These are phyloP conservation scores for Cyprinodon tularosa DNA, from an alignment of 2,113 vertebrate genomes.

Conservation along the genomic window DNA sequence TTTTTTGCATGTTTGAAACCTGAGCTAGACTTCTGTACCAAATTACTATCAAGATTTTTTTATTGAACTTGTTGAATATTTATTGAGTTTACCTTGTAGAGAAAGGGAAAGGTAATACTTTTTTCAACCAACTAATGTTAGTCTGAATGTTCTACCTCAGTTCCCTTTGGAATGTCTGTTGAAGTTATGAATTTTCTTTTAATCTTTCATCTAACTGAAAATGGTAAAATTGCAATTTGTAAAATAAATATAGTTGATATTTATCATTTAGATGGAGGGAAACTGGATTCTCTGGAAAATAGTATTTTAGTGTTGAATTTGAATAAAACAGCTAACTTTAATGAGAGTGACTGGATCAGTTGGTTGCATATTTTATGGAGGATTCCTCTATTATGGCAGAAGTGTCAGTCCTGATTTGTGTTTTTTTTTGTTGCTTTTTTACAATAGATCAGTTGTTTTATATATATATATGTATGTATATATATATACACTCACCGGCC, in stretches of 20 bases:
- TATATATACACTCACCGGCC: no score
- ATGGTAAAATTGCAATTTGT: no score
- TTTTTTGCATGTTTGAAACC: no score
- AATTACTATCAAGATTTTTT: no score
- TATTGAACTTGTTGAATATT: no score
- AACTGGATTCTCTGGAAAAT: neutral
- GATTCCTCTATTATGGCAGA: neutral
- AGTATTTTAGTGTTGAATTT: neutral
- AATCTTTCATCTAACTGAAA: neutral
- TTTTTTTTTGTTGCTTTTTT: neutral
- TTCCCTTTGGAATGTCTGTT: neutral
- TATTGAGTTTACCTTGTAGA: neutral
- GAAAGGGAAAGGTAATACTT: neutral
- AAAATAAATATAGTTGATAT: no score
- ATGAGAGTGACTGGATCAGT: neutral
- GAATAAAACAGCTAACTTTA: neutral
- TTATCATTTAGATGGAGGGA: neutral
- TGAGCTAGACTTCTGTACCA: no score
- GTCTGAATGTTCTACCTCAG: neutral
- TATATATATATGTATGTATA: neutral
- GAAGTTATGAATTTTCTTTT: neutral
- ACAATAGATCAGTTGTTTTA: neutral
- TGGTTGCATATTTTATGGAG: neutral
- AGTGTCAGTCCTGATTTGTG: no score
- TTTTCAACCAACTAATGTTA: neutral